These are phyloP conservation scores for Dasysyrphus tricinctus DNA, from an alignment of 2,888 invertebrate genomes.

Conservation along the genomic window DNA sequence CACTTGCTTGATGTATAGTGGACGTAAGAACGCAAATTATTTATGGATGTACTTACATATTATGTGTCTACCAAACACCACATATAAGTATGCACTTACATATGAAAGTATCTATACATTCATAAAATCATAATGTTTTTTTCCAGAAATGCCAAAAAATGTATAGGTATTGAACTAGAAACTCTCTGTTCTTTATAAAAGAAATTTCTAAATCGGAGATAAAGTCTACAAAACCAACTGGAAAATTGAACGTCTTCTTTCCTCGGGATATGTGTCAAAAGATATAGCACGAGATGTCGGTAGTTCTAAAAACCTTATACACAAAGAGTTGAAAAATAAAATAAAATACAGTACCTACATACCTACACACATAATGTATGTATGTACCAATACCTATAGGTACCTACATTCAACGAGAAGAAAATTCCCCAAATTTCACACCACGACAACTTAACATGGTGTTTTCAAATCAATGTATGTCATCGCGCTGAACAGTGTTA, in stretches of 20 bases:
- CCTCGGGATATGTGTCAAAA: slow-evolving; percentile 54
- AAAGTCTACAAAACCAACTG: slow-evolving; percentile 54
- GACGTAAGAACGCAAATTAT: too few species aligned
- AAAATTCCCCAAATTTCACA: slow-evolving; percentile 42
- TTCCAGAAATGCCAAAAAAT: neutral
- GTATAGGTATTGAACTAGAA: neutral
- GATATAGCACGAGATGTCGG: slow-evolving; percentile 57
- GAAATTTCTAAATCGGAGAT: slow-evolving; percentile 1
- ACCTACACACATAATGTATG: neutral
- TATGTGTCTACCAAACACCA: too few species aligned
- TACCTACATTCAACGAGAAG: slow-evolving; percentile 13
- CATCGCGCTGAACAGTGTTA: slow-evolving; percentile 26
- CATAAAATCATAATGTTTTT: too few species aligned
- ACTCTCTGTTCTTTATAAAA: neutral
- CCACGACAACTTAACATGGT: slow-evolving; percentile 20
- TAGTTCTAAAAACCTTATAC: slow-evolving; percentile 17
- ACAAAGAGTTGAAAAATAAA: neutral
- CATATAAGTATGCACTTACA: too few species aligned
- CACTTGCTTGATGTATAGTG: too few species aligned
- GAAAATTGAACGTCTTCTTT: slow-evolving; percentile 53
- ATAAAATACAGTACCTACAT: neutral
- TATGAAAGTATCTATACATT: too few species aligned
- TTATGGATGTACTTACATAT: too few species aligned
- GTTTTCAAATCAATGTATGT: slow-evolving; percentile 45
- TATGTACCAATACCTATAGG: too few species aligned